Percentiles rank a stretch among this genome's conserved stretches.
Evolutionary conservation across 2,888 invertebrate species (phyloP).

Genomic region (Choreutis nemorana): DNA sequence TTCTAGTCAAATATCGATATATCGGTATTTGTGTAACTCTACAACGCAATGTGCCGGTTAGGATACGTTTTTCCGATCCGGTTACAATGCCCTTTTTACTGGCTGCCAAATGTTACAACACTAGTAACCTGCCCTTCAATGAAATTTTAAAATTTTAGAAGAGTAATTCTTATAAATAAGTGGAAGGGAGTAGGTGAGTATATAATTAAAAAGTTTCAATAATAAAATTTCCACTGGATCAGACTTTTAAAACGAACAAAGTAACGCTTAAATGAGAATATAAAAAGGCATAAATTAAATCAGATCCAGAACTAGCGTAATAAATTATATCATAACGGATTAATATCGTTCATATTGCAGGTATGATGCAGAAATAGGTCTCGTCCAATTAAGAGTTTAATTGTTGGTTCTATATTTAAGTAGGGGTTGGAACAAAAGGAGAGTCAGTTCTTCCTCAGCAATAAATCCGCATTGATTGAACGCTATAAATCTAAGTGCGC

Average conservation of each 20-base stretch:
- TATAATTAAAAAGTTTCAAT: no score
- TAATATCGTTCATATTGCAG: slow-evolving; percentile 9
- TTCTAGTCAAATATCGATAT: no score
- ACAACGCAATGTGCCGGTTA: no score
- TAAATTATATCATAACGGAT: slow-evolving; percentile 6
- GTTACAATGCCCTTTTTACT: no score
- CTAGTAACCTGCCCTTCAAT: no score
- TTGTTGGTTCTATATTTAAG: slow-evolving; percentile 42
- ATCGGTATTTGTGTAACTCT: no score
- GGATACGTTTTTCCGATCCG: no score
- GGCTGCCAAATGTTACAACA: no score
- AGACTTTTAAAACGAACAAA: not conserved
- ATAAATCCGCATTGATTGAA: slow-evolving; percentile 67
- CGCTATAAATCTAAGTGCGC: slow-evolving; percentile 53
- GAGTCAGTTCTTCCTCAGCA: slow-evolving; percentile 48
- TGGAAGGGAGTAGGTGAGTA: no score
- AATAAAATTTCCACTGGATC: no score
- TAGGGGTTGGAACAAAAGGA: slow-evolving; percentile 39
- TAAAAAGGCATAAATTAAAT: not conserved
- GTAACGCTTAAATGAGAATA: not conserved
- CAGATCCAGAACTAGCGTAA: slow-evolving; percentile 3
- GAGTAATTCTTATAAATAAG: no score
- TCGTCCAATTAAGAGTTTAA: slow-evolving; percentile 46
- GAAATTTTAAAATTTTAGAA: no score
- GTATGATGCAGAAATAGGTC: slow-evolving; percentile 25